Evolutionary conservation across 1,140 invertebrate genomes (phyloP).

Genomic region (Drosophila parabipectinata): DNA sequence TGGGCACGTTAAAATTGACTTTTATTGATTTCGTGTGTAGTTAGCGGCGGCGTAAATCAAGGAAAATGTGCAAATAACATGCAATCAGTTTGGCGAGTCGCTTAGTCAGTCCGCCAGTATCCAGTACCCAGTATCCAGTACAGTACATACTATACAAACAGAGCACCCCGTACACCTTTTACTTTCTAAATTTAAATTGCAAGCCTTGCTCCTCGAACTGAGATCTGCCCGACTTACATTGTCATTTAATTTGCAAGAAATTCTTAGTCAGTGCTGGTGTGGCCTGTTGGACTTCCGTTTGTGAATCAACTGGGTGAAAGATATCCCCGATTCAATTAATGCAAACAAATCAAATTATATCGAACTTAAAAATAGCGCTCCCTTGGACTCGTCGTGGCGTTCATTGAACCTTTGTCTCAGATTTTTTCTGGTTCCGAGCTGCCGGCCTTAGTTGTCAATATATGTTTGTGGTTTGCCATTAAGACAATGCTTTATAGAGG

Average conservation of each 20-base stretch:
- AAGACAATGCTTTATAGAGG: constrained; percentile 58
- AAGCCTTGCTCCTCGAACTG: constrained; percentile 14
- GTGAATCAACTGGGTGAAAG: constrained; percentile 59
- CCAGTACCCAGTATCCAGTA: constrained; percentile 1
- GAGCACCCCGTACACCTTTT: constrained; percentile 53
- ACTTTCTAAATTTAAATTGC: constrained; percentile 79
- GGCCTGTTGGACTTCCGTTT: constrained; percentile 64
- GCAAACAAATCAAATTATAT: constrained; percentile 72
- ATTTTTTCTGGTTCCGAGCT: constrained; percentile 28
- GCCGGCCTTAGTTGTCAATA: constrained; percentile 67
- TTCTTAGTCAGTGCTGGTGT: constrained; percentile 11
- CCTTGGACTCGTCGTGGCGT: constrained; percentile 27
- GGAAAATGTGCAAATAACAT: constrained; percentile 64
- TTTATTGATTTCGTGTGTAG: constrained; percentile 71
- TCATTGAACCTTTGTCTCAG: constrained; percentile 61
- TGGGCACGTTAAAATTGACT: constrained; percentile 53
- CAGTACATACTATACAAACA: constrained; percentile 1
- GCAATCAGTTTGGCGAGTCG: constrained; percentile 41
- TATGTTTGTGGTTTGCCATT: constrained; percentile 50
- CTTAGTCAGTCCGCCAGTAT: constrained; percentile 25
- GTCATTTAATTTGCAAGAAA: constrained; percentile 39
- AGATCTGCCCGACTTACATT: neutral
- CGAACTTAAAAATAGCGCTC: constrained; percentile 71
- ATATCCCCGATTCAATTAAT: constrained; percentile 50
- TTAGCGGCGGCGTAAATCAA: constrained; percentile 66